Evolutionary conservation across 1,140 invertebrate species (phyloP), one percentile per base, ranked within the genome.

Genomic region (Carcinoscorpius rotundicauda): DNA sequence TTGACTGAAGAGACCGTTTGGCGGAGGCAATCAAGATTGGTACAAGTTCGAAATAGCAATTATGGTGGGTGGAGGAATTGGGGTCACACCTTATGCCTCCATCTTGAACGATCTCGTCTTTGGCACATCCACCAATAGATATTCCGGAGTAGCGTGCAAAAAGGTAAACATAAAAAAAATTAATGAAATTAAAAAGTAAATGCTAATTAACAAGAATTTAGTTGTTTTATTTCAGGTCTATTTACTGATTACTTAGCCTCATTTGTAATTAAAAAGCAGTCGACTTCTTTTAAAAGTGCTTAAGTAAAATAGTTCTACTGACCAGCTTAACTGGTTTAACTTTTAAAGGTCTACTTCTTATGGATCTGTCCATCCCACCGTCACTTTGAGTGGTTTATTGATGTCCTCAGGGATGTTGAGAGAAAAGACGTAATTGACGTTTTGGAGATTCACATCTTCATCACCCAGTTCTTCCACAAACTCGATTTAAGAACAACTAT

Each of bases 321-420:
- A 60, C 6, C 8, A 60, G 6, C 1, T 9, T 8, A 8, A 60
- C 10, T 56, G 60, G 60, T 65, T 63, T 70, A 72, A 69, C 64
- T 71, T 64, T 75, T 29, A 78, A 74, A 94, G 91, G 91, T 99
- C 0, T 99, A 99, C 78, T 99, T 99, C 79, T 80, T 99, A 5
- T 99, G 97, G 97, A 97, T 99, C 70, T 99, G 96, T 73, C 94
- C 95, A 4, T 97, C 94, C 4, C 97, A 99, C 77, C 93, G 96
- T 68, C 94, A 98, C 75, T 99, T 98, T 75, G 97, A 99, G 78
- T 99, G 97, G 97, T 96, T 99, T 76, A 97, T 99, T 70, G 97
- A 99, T 75, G 96, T 98, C n/a, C 79, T 99, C 49, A 82, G 94
- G 62, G 93, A 98, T 74, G 95, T 99, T 0, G 97, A 99, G 74